Evolutionary conservation across 1,140 invertebrate genomes (phyloP).

Genomic region (Cyclargus thomasi): DNA sequence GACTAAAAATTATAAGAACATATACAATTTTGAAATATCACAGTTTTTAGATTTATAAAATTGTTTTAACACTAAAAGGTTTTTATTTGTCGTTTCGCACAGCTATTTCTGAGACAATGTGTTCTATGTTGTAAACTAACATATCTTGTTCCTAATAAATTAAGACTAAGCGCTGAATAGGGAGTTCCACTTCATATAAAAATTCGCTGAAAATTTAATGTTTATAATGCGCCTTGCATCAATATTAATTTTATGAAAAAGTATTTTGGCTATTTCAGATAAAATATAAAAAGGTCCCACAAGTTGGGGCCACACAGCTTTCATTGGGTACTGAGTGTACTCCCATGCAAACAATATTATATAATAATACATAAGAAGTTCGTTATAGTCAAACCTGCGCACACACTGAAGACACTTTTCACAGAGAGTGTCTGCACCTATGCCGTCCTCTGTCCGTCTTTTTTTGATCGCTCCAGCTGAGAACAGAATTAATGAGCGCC

Average conservation of each 20-base stretch:
- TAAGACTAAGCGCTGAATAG: not conserved
- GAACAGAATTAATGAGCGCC: conserved; percentile 49
- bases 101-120: not conserved
- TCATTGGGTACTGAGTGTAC: not conserved
- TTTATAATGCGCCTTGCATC: conserved; percentile 25
- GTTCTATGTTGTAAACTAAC: not conserved
- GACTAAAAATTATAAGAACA: not conserved
- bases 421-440: conserved; percentile 34
- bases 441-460: conserved; percentile 36
- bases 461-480: conserved; percentile 44
- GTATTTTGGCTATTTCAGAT: conserved; percentile 1
- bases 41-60: no score
- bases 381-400: conserved; percentile 43
- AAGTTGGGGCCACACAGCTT: not conserved
- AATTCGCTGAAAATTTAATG: conserved; percentile 26
- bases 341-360: conserved; percentile 39
- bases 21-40: not conserved
- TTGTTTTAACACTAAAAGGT: not conserved
- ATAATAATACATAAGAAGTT: conserved; percentile 29
- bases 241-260: conserved; percentile 9
- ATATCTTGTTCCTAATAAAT: not conserved
- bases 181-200: conserved; percentile 15
- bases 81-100: conserved; percentile 6
- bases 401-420: conserved; percentile 40
- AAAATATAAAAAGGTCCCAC: not conserved